Percentiles rank a stretch among this genome's conserved stretches.
phyloP scores from a whole-genome alignment of 1,140 invertebrate species.

The Globodera rostochiensis region DNA sequence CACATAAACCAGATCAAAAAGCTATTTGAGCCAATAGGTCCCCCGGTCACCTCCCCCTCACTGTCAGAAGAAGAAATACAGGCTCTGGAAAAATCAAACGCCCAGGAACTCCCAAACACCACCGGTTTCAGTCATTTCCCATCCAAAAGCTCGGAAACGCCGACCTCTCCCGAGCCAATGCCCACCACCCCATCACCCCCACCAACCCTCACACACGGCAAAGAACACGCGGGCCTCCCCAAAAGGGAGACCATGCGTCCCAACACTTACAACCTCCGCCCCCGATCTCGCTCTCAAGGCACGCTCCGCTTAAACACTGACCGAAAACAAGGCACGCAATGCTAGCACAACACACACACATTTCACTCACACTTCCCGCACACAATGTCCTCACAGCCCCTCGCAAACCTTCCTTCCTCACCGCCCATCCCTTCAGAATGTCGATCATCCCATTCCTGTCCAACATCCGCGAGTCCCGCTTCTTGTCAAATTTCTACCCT shows the following conservation, averaged over 20 bases:
- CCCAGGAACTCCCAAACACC: neutral
- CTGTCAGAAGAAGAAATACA: neutral
- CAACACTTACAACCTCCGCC: neutral
- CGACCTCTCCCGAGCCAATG: neutral
- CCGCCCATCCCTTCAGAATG: neutral
- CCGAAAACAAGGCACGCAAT: too few relatives aligned
- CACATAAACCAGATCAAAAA: constrained; percentile 22
- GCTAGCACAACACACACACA: neutral
- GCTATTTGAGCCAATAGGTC: neutral
- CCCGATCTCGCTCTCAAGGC: neutral
- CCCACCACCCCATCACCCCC: neutral
- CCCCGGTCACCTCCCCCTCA: neutral
- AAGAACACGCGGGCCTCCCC: neutral
- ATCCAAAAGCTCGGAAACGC: neutral
- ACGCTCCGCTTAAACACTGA: too few relatives aligned
- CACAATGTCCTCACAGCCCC: neutral
- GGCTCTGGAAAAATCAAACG: neutral
- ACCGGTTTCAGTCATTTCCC: neutral
- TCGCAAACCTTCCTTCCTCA: neutral
- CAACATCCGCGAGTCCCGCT: neutral
- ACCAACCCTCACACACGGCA: neutral
- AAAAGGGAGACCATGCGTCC: neutral
- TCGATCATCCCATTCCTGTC: constrained; percentile 5
- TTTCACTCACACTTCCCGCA: neutral
- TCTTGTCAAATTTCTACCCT: neutral